These are phyloP conservation scores for Gymnothorax reevesii DNA, from an alignment of 2,797 vertebrate genomes.

Conservation along the genomic window DNA sequence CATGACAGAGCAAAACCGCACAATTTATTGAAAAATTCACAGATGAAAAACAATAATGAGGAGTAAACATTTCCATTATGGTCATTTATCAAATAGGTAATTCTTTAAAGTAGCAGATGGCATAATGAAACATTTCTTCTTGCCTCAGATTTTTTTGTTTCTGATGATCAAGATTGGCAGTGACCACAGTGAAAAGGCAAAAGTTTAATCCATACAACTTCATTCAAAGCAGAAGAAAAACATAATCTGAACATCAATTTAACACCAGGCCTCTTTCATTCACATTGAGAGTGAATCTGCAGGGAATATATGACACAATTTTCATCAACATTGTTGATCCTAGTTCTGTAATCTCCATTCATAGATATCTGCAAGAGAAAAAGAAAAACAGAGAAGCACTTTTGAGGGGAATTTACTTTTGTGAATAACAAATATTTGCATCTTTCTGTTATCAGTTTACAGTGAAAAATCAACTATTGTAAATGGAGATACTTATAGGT, in stretches of 20 bases:
- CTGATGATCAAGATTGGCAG: background rate
- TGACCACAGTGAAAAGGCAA: background rate
- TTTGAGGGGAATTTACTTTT: too few relatives aligned
- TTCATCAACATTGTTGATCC: constrained; percentile 10
- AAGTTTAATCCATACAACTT: background rate
- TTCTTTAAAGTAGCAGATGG: background rate
- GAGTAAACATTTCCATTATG: background rate
- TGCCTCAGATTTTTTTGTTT: background rate
- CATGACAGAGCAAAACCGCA: constrained; percentile 5
- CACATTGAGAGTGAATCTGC: background rate
- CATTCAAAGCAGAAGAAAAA: background rate
- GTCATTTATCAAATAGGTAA: constrained; percentile 10
- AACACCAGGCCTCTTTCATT: background rate
- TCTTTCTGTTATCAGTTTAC: too few relatives aligned
- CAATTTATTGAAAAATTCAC: background rate
- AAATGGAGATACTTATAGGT: too few relatives aligned
- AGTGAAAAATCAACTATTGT: too few relatives aligned
- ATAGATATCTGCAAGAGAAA: constrained; percentile 24
- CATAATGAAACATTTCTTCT: constrained; percentile 5
- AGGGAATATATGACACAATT: background rate
- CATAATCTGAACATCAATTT: constrained; percentile 7
- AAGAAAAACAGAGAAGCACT: background rate
- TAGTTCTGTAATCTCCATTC: constrained; percentile 30
- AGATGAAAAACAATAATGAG: background rate
- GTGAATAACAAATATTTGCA: too few relatives aligned